Evolutionary conservation across 37 sponge, comb jelly and placozoan species (phyloP), one percentile per base, ranked within the genome.

Genomic region (Dysidea cf. avara): DNA sequence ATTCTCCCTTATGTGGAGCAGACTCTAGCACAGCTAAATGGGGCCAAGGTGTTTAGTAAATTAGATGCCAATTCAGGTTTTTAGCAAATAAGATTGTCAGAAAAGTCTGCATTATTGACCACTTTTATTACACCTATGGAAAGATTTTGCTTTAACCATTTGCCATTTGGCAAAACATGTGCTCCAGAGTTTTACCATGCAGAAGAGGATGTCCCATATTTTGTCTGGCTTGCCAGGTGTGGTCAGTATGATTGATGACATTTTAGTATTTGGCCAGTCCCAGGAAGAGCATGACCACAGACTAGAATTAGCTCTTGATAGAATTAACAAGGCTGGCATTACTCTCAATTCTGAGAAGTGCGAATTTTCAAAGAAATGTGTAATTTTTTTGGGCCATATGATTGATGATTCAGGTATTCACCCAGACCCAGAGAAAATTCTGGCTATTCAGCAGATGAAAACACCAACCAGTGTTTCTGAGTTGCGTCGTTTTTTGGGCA

Each of bases 31-130:
- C 31, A 63, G 24, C 29, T 51, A 16, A 25, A 3, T 3, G 22
- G 48, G 22, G 52, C 70, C 7, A 69, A 69, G 29, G 25, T 52
- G 6, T 69, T 69, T 40, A 22, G 51, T 7, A 69, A 69, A 52
- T 26, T 69, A 25, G 70, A 69, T 69, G 51, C 70, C 28, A 69
- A 69, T 9, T 69, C 70, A 25, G 70, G 70, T 50, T 69, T 69
- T 47, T 69, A 51, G 70, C 70, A 69, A 26, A 50, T 69, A 7
- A 39, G 22, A 4, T 26, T 47, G 5, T 18, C 25, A 7, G 20
- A 39, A 26, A 46, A 69, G 51, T 51, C 53, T 50, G 51, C 48
- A 4, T 14, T 36, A 29, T 9, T 63, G 7, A 63, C 35, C 21
- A 63, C 35, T 14, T 63, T 63, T 31, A 63, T 63, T 14, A 63